Evolutionary conservation across 1,140 invertebrate species (phyloP), one percentile per base, ranked within the genome.

Genomic region (Drosophila sp.): DNA sequence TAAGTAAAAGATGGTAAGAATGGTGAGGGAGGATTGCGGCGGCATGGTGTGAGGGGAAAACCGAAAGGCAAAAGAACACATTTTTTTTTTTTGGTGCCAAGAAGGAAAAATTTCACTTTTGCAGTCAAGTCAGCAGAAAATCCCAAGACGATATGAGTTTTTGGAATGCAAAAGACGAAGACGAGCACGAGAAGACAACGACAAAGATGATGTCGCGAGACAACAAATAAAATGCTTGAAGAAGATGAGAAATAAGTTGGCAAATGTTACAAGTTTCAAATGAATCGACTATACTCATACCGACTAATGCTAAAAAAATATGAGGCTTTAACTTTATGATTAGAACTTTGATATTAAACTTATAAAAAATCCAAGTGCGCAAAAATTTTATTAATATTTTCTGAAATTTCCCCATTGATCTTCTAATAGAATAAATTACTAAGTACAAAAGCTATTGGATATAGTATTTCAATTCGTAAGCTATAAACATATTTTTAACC

Each of bases 121-220:
- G 60, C 57, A 70, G 61, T 68, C 67, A 56, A 77, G 74, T 71
- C 74, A 76, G 74, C 74, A 65, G 35, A 66, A 80, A 81, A 71
- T 70, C 75, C 56, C 73, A 67, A 64, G 55, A 60, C 76, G 72
- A 76, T 66, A 35, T 76, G 50, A 63, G 74, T 75, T 67, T 7
- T 67, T 7, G 56, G 65, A 72, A 76, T 76, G 73, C 72, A 76
- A 76, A 76, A 63, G 54, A 41, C 38, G 35, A 38, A 38, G 35
- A 38, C 35, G 2, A 17, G 17, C 33, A 35, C 7, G 10, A 50
- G 29, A 64, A 57, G 71, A 58, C 63, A 57, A 73, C 44, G 66
- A 73, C 62, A 58, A 76, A 76, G 55, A 64, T 75, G 27, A 64
- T 75, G 27, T 50, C 44, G 44, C 57, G 47, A 41, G 38, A 64